These are phyloP conservation scores for Gortyna flavago DNA, from an alignment of 2,888 invertebrate species.

Conservation along the genomic window DNA sequence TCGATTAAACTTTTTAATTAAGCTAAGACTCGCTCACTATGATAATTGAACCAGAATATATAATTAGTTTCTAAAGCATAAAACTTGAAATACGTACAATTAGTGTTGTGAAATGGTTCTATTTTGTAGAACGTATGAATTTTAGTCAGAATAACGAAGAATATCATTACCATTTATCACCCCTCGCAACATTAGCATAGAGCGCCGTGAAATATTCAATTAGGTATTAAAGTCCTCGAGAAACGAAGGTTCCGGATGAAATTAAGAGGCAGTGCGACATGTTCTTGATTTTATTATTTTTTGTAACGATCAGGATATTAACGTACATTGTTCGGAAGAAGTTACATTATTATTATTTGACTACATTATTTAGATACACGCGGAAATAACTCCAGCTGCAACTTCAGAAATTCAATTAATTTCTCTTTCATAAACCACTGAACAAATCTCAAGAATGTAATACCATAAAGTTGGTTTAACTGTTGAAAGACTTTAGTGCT, in stretches of 20 bases:
- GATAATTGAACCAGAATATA: conserved; percentile 27
- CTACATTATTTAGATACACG: conserved; percentile 78
- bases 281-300: conserved; percentile 83
- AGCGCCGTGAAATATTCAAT: conserved; percentile 76
- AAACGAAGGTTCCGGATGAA: conserved; percentile 70
- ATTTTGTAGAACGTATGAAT: conserved; percentile 67
- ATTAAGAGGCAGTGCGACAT: conserved; percentile 74
- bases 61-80: conserved; percentile 27
- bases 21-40: conserved; percentile 11
- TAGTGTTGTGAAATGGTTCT: conserved; percentile 56
- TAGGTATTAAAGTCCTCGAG: conserved; percentile 70
- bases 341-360: conserved; percentile 74
- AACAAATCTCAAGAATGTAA: conserved; percentile 39
- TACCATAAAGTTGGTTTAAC: conserved; percentile 42
- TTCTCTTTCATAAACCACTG: conserved; percentile 30
- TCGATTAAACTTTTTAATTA: conserved; percentile 25
- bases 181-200: conserved; percentile 72
- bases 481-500: conserved; percentile 45
- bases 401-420: conserved; percentile 65
- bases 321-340: conserved; percentile 83
- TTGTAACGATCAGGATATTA: conserved; percentile 84
- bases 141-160: conserved; percentile 66
- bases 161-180: conserved; percentile 74
- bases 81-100: conserved; percentile 36
- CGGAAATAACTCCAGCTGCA: conserved; percentile 74